Percentiles rank a stretch among this genome's conserved stretches.
Evolutionary conservation across 2,113 vertebrate genomes (phyloP).

Genomic region (Girardinichthys multiradiatus): DNA sequence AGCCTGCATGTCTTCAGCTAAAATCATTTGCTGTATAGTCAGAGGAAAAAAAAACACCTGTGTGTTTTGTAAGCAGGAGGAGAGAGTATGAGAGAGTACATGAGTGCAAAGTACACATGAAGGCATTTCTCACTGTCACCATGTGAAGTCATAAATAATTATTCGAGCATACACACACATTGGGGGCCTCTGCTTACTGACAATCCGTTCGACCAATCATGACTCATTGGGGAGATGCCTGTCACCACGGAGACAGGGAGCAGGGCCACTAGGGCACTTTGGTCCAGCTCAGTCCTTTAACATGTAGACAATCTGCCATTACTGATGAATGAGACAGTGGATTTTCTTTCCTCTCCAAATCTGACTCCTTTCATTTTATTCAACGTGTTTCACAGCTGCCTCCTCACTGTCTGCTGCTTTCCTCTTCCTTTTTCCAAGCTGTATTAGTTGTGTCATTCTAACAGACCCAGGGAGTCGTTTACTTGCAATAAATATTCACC

Average conservation of each 20-base stretch:
- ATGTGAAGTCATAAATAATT: constrained; percentile 19
- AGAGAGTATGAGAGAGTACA: background rate
- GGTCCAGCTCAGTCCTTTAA: constrained; percentile 53
- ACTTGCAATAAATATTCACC: background rate
- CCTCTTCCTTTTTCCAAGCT: background rate
- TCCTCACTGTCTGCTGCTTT: background rate
- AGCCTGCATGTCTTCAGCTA: background rate
- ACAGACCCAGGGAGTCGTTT: background rate
- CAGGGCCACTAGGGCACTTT: constrained; percentile 57
- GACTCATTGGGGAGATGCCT: constrained; percentile 50
- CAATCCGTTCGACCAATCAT: constrained; percentile 59
- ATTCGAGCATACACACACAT: constrained; percentile 6
- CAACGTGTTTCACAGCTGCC: constrained; percentile 2
- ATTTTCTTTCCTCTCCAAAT: constrained; percentile 34
- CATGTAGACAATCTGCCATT: constrained; percentile 70
- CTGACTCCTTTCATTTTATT: constrained; percentile 8
- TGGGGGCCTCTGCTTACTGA: constrained; percentile 26
- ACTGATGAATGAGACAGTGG: constrained; percentile 43
- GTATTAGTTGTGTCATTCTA: background rate
- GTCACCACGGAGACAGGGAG: constrained; percentile 63
- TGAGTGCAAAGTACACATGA: constrained; percentile 2
- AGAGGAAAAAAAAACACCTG: background rate
- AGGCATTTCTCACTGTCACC: constrained; percentile 16
- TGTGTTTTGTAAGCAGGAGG: background rate
- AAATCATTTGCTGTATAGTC: background rate